Conservation (phyloP, 37 sponge, comb jelly and placozoan genomes). For the Aplysina aerophoba region DNA sequence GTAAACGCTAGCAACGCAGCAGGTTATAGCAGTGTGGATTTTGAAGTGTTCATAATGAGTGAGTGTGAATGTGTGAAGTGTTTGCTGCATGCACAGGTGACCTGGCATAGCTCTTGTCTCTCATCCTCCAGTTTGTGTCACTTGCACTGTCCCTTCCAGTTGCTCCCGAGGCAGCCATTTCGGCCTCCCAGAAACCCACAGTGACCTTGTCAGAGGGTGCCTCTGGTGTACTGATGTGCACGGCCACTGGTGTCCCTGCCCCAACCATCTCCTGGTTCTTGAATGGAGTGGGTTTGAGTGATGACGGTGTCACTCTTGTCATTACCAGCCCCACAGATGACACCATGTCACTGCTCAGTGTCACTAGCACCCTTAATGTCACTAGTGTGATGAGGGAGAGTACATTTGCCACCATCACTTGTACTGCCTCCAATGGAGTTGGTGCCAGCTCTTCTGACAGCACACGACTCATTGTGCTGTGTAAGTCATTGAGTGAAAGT, state of each 20-base stretch:
- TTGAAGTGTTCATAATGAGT: constrained; percentile 5
- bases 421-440: constrained; percentile 41
- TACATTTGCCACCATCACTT: constrained; percentile 33
- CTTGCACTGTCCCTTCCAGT: not conserved
- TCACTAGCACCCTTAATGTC: constrained; percentile 17
- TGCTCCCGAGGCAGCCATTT: not conserved
- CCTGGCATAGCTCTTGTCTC: no score
- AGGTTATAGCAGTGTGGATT: not conserved
- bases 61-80: not conserved
- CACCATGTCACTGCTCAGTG: not conserved
- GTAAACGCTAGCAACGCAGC: constrained; percentile 33
- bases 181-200: not conserved
- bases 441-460: constrained; percentile 6
- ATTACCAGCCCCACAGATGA: not conserved
- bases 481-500: constrained; percentile 18
- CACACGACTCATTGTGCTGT: constrained; percentile 3
- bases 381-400: not conserved
- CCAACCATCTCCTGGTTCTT: constrained; percentile 51
- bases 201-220: constrained; percentile 9
- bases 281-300: not conserved
- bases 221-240: constrained; percentile 33
- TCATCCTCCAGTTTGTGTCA: not conserved
- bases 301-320: not conserved
- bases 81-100: no score
- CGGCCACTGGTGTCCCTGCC: constrained; percentile 49